Percentiles rank a stretch among this genome's conserved stretches.
Conservation (phyloP, 2,888 invertebrate species). For the Gerosis bhagava region DNA sequence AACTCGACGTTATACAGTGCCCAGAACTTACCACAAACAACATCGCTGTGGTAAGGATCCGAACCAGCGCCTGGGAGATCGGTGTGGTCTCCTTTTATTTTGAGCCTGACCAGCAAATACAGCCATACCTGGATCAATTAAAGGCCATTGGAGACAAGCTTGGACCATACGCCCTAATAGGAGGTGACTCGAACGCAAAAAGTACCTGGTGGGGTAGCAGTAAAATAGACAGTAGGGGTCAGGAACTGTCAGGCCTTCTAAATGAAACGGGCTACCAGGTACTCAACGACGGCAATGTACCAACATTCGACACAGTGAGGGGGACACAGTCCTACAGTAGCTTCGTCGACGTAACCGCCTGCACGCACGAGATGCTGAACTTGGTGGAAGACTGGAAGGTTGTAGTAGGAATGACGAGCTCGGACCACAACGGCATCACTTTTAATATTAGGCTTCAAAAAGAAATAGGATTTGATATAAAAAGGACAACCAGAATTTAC, state of each 20-base stretch:
- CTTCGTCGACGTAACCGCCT: constrained; percentile 17
- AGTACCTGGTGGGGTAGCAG: constrained; percentile 32
- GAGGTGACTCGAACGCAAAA: constrained; percentile 27
- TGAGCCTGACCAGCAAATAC: constrained; percentile 13
- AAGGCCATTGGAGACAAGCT: background rate
- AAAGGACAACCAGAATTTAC: too few species aligned
- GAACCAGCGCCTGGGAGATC: constrained; percentile 5
- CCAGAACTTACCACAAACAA: background rate
- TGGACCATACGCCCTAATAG: constrained; percentile 4
- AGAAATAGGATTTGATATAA: too few species aligned
- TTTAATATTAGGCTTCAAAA: too few species aligned
- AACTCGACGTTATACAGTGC: background rate
- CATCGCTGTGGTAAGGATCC: constrained; percentile 1
- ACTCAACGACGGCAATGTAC: constrained; percentile 15
- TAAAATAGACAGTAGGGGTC: constrained; percentile 26
- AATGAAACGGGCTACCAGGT: constrained; percentile 12
- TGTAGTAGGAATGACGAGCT: too few species aligned
- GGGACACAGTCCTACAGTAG: constrained; percentile 23
- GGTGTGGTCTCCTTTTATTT: background rate
- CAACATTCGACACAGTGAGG: constrained; percentile 26
- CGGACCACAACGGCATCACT: too few species aligned
- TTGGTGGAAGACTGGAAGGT: too few species aligned
- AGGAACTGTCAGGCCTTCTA: constrained; percentile 6
- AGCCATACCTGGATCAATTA: constrained; percentile 24
- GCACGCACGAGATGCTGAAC: constrained; percentile 2